Base-by-base conservation (phyloP, 1,140 invertebrate genomes). In the Thaumatotibia leucotreta region DNA sequence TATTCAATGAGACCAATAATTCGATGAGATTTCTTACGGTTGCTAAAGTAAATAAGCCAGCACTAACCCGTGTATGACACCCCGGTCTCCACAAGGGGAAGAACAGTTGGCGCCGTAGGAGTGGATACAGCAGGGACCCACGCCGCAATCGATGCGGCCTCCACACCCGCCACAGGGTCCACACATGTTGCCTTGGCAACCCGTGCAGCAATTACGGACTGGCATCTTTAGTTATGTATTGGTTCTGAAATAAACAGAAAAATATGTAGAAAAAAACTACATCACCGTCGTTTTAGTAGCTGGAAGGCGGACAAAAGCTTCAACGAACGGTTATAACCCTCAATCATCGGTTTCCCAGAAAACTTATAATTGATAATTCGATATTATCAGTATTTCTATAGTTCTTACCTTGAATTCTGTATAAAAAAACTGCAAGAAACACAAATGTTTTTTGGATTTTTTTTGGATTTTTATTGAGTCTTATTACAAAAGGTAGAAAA, bases 131-230 rank as follows among this genome's bases (percentile, higher is more conserved):
- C 83, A 84, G 0, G 87, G 84, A 0, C 85, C 87, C 20, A 75
- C 74, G 9, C 70, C 68, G 23, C 70, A 76, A 0, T 82, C 83
- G 8, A 45, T 68, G 8, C 85, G 75, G 20, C 24, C 62, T 1
- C 73, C 67, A 4, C 39, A 11, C 1, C 79, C 74, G 0, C 87
- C 87, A 52, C 85, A 88, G 0, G 85, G 87, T 0, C 85, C 82
- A 0, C 69, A 32, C 77, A 86, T 80, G 0, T 79, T 81, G n/a
- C 85, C 85, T 49, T 89, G 84, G 63, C 87, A 89, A 2, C 85
- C 84, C 1, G 81, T 64, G 52, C 87, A 89, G 63, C 85, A 88
- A 61, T 86, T 86, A 24, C 79, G 80, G 10, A 89, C 83, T 4
- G 84, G 82, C 87, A 88, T 89, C 6, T 50, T 65, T 9, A 45